Evolutionary conservation across 1,140 invertebrate genomes (phyloP), one percentile per base, ranked within the genome.

Genomic region (Stegodyphus mimosarum): DNA sequence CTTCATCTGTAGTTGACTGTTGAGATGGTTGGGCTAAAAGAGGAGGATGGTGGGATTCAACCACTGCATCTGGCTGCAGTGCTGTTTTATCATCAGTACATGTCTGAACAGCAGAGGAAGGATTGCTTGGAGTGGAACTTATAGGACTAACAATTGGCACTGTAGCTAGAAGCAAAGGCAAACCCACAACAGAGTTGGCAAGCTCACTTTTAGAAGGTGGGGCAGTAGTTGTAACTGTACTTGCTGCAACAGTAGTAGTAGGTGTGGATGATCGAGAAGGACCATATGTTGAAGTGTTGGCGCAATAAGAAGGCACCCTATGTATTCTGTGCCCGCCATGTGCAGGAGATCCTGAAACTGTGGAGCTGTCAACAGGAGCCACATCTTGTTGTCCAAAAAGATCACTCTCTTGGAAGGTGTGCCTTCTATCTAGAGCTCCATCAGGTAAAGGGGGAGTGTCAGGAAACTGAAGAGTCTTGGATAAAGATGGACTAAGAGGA

Each of bases 161-260:
- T 76, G 81, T 76, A 74, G 83, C 83, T 72, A 86, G 75, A 15
- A 86, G 75, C 74, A 86, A 66, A 78, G 83, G 83, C 67, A 86
- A 73, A 72, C 83, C 83, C 74, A 86, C 83, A 63, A 86, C 83
- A 64, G 83, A 86, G 53, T 86, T 86, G 53, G 75, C 83, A 73
- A 86, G 74, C 75, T 86, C 83, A 64, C 74, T 86, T 52, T 86
- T 86, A 64, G 83, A 78, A 64, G 74, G 69, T n/a, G 64, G 69
- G 70, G 78, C 67, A 49, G 67, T 6, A 33, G 11, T 60, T 33
- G 64, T 48, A 53, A n/a, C 17, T 51, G 83, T 48, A 50, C 50
- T 69, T 10, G 66, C 7, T 17, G 52, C 33, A 74, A 49, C 49
- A 51, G 69, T 72, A 49, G 78, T 60, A 10, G 79, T 17, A 17